phyloP scores from a whole-genome alignment of 2,888 invertebrate species.

The Erannis defoliaria region DNA sequence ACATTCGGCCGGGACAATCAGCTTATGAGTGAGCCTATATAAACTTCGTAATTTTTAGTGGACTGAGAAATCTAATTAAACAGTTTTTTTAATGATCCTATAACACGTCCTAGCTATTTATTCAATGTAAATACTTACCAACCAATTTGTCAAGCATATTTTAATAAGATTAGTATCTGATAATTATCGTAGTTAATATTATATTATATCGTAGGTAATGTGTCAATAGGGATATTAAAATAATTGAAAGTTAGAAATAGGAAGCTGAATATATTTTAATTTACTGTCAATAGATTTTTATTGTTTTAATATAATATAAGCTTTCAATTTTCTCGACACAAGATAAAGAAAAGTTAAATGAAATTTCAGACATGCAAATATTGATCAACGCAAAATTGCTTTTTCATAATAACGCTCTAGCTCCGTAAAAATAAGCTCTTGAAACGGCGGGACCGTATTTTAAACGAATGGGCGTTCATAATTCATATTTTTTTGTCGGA shows the following conservation, averaged over 20 bases:
- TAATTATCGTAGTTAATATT: no score
- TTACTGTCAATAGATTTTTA: conserved; percentile 17
- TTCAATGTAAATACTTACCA: no score
- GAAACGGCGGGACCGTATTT: conserved; percentile 52
- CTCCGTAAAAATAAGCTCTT: conserved; percentile 56
- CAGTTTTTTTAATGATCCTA: no score
- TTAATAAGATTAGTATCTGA: no score
- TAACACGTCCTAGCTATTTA: no score
- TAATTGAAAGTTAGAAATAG: neutral
- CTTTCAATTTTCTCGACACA: conserved; percentile 37
- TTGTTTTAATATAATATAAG: conserved; percentile 29
- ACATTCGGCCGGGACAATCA: no score
- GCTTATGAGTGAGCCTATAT: no score
- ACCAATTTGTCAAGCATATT: no score
- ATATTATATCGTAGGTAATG: neutral
- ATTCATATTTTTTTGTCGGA: conserved; percentile 56
- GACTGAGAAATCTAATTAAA: no score
- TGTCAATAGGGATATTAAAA: neutral
- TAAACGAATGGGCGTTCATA: conserved; percentile 56
- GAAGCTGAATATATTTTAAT: neutral
- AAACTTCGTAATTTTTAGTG: no score
- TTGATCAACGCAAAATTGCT: conserved; percentile 55
- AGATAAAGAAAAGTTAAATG: conserved; percentile 50
- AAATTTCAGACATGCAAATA: conserved; percentile 51
- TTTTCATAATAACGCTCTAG: conserved; percentile 54